Evolutionary conservation across 1,140 invertebrate genomes (phyloP).

Genomic region (Dreissena rostriformis): DNA sequence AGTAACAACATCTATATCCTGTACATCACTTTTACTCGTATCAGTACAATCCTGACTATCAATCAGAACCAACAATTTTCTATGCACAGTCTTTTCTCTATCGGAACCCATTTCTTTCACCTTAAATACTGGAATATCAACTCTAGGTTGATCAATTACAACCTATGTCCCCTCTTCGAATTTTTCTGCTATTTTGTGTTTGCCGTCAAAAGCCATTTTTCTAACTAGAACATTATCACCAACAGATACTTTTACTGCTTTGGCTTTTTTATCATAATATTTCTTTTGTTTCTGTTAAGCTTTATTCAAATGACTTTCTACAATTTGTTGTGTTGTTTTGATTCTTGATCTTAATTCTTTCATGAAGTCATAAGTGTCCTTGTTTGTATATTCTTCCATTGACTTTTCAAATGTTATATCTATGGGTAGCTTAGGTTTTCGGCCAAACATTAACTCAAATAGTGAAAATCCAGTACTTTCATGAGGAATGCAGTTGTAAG

Average conservation of each 20-base stretch:
- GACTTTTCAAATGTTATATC: slow-evolving; percentile 24
- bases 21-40: not conserved
- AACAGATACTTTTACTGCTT: not conserved
- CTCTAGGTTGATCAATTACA: slow-evolving; percentile 24
- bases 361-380: not conserved
- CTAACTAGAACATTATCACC: slow-evolving; percentile 29
- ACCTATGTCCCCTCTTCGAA: slow-evolving; percentile 8
- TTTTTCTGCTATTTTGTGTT: slow-evolving; percentile 29
- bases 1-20: not conserved
- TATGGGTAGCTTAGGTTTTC: slow-evolving; percentile 25
- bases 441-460: slow-evolving; percentile 45
- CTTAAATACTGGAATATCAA: slow-evolving; percentile 17
- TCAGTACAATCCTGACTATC: not conserved
- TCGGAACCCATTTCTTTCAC: slow-evolving; percentile 32
- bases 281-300: slow-evolving; percentile 11
- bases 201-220: slow-evolving; percentile 5
- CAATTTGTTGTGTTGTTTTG: not conserved
- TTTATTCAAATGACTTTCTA: not conserved
- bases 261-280: slow-evolving; percentile 19
- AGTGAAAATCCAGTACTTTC: slow-evolving; percentile 12
- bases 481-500: slow-evolving; percentile 31
- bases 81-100: slow-evolving; percentile 12
- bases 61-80: not conserved
- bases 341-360: slow-evolving; percentile 2
- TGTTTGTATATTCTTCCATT: not conserved